Evolutionary conservation across 2,113 vertebrate species (phyloP), one percentile per base, ranked within the genome.

Genomic region (Hippocampus abdominalis): DNA sequence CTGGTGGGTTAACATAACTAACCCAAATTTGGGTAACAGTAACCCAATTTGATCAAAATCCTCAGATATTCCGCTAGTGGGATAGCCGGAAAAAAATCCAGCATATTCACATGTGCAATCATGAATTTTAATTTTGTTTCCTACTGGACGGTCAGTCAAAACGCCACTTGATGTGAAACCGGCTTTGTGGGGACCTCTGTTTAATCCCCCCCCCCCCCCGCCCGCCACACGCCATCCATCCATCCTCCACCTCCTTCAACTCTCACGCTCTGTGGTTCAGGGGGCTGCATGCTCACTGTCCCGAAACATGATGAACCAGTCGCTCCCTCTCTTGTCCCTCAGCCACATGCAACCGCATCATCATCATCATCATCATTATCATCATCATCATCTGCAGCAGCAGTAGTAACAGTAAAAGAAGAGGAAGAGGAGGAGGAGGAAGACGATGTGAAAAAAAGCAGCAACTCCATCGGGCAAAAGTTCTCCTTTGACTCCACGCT

Each of bases 281-380:
- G 86, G 89, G 90, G 89, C 88, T 92, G 46, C 78, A 56, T 89
- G 92, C 90, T 94, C 90, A 89, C 91, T 93, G 93, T 93, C 92
- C 91, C 74, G 90, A 93, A 92, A 94, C 89, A 90, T 83, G 92
- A 94, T 91, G 94, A 94, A 91, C 92, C 92, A 80, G 78, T 86
- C 88, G 91, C 88, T 91, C 89, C 92, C 93, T 93, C 90, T 88
- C 16, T 90, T 91, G 90, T 86, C 86, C 90, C 86, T 88, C 88
- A 93, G 93, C 86, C 70, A 72, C 69, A 77, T 15, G 79, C 61
- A 72, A 78, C 70, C 71, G 72, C 84, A 81, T 39, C 71, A 3
- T 77, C 72, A 78, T 81, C 68, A 60, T 54, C 51, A 20, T 54
- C 20, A 20, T 81, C 68, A 60, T 54, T n/a, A 20, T 54, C 20